Conservation (phyloP, 2,113 vertebrate genomes). For the Muscicapa adusta region DNA sequence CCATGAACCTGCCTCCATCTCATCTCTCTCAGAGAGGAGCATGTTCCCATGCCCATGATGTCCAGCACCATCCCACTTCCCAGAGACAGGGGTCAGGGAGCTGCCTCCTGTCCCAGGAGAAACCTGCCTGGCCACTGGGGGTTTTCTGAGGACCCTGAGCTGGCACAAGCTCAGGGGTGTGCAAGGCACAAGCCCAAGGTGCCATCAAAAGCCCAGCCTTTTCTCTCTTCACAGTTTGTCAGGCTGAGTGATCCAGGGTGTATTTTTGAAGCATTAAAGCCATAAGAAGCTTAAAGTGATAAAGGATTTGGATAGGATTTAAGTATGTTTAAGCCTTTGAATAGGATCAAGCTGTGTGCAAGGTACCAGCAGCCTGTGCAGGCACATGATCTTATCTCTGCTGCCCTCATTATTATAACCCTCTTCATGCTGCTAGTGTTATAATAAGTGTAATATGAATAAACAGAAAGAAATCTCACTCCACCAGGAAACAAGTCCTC, state of each 20-base stretch:
- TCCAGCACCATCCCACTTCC: background rate
- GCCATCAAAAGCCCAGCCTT: background rate
- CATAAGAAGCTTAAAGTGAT: constrained; percentile 27
- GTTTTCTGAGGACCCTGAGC: background rate
- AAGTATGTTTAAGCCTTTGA: constrained; percentile 20
- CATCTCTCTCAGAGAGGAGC: background rate
- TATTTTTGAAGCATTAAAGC: constrained; percentile 24
- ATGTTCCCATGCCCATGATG: fast-evolving
- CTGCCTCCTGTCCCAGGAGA: background rate
- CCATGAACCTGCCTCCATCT: background rate
- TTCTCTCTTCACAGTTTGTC: background rate
- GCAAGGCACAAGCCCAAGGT: background rate
- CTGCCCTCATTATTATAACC: constrained; percentile 22
- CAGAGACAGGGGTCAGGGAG: fast-evolving
- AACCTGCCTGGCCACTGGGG: fast-evolving
- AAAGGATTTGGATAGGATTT: constrained; percentile 1
- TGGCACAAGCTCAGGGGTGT: background rate
- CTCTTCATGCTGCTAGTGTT: background rate
- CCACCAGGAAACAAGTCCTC: background rate
- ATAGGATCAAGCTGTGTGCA: constrained; percentile 29
- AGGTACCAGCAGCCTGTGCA: background rate
- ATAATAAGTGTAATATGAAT: constrained; percentile 17
- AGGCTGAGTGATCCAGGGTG: background rate
- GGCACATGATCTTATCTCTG: constrained; percentile 30
- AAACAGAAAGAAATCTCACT: background rate